These are phyloP conservation scores for Nomia melanderi DNA, from an alignment of 1,140 invertebrate genomes.

Conservation along the genomic window DNA sequence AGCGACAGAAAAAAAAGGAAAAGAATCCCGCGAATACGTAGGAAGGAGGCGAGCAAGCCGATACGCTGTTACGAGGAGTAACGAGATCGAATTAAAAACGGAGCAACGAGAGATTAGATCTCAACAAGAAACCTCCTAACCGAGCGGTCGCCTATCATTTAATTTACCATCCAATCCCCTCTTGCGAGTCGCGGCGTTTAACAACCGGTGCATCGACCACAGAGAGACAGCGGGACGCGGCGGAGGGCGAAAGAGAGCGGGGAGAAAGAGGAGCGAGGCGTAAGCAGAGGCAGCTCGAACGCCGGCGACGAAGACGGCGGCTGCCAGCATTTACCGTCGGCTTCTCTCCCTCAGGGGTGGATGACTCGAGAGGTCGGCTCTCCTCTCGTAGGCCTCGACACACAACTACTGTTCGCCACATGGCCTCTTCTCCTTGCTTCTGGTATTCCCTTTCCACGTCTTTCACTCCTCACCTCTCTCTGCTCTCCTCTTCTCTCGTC, in stretches of 20 bases:
- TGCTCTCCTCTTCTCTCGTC: slow-evolving; percentile 23
- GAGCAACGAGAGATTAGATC: slow-evolving; percentile 46
- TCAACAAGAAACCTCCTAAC: slow-evolving; percentile 52
- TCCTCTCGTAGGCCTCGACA: slow-evolving; percentile 54
- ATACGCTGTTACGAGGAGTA: not conserved
- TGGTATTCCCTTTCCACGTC: slow-evolving; percentile 29
- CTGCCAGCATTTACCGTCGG: slow-evolving; percentile 59
- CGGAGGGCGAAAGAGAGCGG: not conserved
- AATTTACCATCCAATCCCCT: slow-evolving; percentile 65
- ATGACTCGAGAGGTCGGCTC: slow-evolving; percentile 61
- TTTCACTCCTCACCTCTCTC: slow-evolving; percentile 37
- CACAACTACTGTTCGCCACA: slow-evolving; percentile 66
- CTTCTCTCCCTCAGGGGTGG: slow-evolving; percentile 64
- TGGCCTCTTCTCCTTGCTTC: slow-evolving; percentile 57
- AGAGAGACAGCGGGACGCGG: slow-evolving; percentile 14
- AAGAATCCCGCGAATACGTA: too few species aligned
- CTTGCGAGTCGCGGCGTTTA: slow-evolving; percentile 61
- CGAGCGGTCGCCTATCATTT: slow-evolving; percentile 60
- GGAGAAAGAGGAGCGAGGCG: not conserved
- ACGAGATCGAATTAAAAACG: slow-evolving; percentile 51
- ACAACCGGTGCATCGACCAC: slow-evolving; percentile 56
- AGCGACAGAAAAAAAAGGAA: not conserved
- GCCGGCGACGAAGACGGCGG: slow-evolving; percentile 23
- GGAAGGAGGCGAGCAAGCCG: not conserved
- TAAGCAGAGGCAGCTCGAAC: slow-evolving; percentile 9